These are phyloP conservation scores for Clarias platycephalus DNA, from an alignment of 2,797 vertebrate genomes.

Conservation along the genomic window DNA sequence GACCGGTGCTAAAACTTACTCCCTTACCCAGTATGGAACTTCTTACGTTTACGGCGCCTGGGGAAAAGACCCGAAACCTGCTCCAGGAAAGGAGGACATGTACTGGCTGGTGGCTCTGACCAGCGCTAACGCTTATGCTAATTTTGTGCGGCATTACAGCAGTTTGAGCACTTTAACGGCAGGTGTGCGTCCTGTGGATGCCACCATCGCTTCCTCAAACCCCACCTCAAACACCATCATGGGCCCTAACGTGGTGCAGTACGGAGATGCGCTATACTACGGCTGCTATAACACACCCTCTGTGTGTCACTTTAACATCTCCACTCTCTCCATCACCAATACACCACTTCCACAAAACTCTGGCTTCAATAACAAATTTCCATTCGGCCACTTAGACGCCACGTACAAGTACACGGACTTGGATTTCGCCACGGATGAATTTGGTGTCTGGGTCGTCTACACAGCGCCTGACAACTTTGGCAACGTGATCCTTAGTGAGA, in stretches of 20 bases:
- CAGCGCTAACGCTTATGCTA: conserved; percentile 54
- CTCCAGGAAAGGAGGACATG: conserved; percentile 66
- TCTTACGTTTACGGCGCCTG: conserved; percentile 69
- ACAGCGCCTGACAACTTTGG: conserved; percentile 66
- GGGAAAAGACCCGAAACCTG: conserved; percentile 73
- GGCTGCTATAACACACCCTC: conserved; percentile 70
- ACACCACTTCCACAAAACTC: conserved; percentile 65
- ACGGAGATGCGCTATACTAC: conserved; percentile 70
- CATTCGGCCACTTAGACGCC: conserved; percentile 65
- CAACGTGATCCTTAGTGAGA: conserved; percentile 68
- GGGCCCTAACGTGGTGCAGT: conserved; percentile 71
- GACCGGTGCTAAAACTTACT: conserved; percentile 56
- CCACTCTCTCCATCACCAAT: conserved; percentile 52
- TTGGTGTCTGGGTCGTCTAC: conserved; percentile 72
- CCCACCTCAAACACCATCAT: conserved; percentile 76
- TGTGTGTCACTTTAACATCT: conserved; percentile 72
- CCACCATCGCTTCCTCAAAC: conserved; percentile 57
- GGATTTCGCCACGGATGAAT: conserved; percentile 75
- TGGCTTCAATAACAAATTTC: conserved; percentile 70
- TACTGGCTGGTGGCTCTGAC: conserved; percentile 72
- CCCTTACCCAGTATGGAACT: conserved; percentile 66
- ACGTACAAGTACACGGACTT: conserved; percentile 69
- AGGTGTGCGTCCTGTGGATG: conserved; percentile 60
- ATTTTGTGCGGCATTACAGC: conserved; percentile 67
- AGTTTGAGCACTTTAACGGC: conserved; percentile 66